Conservation (phyloP, 1,140 invertebrate genomes). For the Drosophila kikkawai region DNA sequence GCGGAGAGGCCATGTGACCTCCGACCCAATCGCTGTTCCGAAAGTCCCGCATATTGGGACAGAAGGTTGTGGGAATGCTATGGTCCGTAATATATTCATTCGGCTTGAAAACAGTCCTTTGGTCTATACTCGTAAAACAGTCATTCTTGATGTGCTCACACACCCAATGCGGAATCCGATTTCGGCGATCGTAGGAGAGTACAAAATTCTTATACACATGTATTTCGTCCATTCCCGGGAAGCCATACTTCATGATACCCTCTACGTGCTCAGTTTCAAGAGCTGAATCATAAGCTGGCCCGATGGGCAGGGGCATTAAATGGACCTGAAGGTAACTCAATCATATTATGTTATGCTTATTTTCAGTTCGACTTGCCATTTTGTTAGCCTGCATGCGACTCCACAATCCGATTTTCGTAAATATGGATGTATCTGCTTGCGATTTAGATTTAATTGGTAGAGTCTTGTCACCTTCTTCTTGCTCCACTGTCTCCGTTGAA, state of each 20-base stretch:
- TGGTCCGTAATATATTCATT: constrained; percentile 93
- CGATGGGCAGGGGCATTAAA: constrained; percentile 46
- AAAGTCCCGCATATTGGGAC: constrained; percentile 91
- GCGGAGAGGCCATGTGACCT: constrained; percentile 94
- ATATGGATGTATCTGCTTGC: constrained; percentile 5
- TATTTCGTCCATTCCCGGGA: constrained; percentile 95
- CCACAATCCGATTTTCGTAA: constrained; percentile 31
- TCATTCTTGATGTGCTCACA: constrained; percentile 95
- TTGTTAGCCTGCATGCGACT: constrained; percentile 5
- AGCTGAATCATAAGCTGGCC: neutral
- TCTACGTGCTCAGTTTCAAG: constrained; percentile 83
- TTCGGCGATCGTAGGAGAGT: constrained; percentile 96
- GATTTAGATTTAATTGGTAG: neutral
- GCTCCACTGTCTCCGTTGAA: no score
- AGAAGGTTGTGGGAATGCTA: constrained; percentile 97
- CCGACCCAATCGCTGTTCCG: constrained; percentile 89
- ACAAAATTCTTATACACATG: constrained; percentile 96
- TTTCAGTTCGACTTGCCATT: constrained; percentile 12
- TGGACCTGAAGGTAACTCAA: constrained; percentile 24
- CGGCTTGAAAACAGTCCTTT: constrained; percentile 91
- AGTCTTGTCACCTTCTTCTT: no score
- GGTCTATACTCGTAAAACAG: constrained; percentile 87
- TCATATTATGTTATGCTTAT: neutral
- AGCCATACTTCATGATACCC: constrained; percentile 96
- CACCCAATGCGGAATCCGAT: constrained; percentile 96